Base-by-base conservation (phyloP, 2,797 vertebrate species). In the Myotis myotis region DNA sequence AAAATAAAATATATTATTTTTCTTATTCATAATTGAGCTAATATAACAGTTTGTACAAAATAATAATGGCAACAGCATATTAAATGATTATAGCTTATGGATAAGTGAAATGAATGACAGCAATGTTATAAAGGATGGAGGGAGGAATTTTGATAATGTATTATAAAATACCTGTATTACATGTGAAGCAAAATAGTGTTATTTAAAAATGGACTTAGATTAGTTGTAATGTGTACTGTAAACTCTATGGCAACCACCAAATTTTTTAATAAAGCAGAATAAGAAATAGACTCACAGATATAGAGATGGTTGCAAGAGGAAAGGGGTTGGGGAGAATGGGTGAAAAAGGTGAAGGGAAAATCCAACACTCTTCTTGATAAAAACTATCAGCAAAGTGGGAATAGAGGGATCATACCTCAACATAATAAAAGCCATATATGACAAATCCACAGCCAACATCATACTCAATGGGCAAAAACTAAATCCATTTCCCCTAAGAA, bases 191-290 rank as follows among this genome's bases (percentile, higher is more conserved):
- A 25, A 71, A n/a, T n/a, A 86, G 41, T 60, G 7, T 86, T 79
- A 86, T 71, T n/a, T 92, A 82, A 79, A 92, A 79, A 57, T 76
- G n/a, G n/a, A 76, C 23, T 49, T 83, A 71, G 9, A 76, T 57
- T 82, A 75, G 38, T 57, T 89, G n/a, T 55, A 83, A 76, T 89
- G n/a, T 75, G n/a, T 75, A 76, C 30, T 16, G 62, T 70, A 71
- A 86, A 86, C 23, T n/a, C 13, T 64, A 64, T n/a, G 28, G 60
- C 28, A n/a, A 30, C 28, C 15, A 17, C 28, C 15, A 64, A n/a
- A 64, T 30, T 64, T 64, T 64, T 64, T 64, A 30, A n/a, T 64
- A 64, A n/a, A 64, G 60, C 13, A n/a, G 28, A 30, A 64, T 17
- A 64, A 64, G 13, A 64, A 64, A 30, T 28, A n/a, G 60, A 30